Conservation (phyloP, 2,113 vertebrate species). For the Triplophysa dalaica region DNA sequence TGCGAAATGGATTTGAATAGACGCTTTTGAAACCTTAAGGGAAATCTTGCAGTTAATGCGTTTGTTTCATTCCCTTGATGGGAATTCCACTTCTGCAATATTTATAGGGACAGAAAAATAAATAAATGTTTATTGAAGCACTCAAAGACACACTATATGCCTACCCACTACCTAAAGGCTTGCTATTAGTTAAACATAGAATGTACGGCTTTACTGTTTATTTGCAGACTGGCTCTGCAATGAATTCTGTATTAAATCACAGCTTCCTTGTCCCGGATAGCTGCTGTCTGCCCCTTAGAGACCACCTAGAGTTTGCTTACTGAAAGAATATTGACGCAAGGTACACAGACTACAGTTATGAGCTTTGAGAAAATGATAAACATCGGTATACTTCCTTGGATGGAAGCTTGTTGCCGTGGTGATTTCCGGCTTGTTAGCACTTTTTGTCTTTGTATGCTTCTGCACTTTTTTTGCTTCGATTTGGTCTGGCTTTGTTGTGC, state of each 20-base stretch:
- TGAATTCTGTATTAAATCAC: background rate
- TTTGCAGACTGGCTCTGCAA: constrained; percentile 60
- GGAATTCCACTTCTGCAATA: background rate
- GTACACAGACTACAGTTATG: background rate
- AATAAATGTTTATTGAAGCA: constrained; percentile 39
- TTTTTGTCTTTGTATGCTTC: constrained; percentile 57
- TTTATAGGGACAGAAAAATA: background rate
- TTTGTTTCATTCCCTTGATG: background rate
- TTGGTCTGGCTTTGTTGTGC: constrained; percentile 46
- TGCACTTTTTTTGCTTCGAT: constrained; percentile 63
- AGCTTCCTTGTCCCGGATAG: constrained; percentile 6
- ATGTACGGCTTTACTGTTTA: constrained; percentile 35
- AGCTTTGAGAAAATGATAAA: constrained; percentile 3
- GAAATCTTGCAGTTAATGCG: no score
- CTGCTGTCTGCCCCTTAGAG: background rate
- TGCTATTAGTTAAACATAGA: constrained; percentile 21
- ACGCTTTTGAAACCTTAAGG: background rate
- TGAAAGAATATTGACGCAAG: background rate
- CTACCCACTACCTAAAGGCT: background rate
- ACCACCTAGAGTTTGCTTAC: background rate
- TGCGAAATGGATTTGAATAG: constrained; percentile 36
- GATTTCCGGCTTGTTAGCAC: constrained; percentile 58
- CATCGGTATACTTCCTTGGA: constrained; percentile 9
- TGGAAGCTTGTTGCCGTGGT: constrained; percentile 62
- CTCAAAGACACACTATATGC: background rate